A percentile compares a stretch with the other conserved stretches of the same genome.
phyloP scores from a whole-genome alignment of 23 tunicate species.

The Ciona savignyi region DNA sequence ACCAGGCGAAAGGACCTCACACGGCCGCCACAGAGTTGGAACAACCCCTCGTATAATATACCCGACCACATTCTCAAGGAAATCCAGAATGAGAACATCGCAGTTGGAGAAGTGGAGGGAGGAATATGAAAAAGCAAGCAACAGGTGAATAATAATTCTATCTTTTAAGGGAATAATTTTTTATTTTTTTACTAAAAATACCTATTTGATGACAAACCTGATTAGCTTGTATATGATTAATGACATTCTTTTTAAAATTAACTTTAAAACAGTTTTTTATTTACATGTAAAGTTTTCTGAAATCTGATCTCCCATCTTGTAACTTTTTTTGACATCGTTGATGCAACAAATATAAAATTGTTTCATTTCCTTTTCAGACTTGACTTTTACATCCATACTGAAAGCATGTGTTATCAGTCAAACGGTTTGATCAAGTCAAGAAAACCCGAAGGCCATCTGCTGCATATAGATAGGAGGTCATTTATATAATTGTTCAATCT shows the following conservation, averaged over 20 bases:
- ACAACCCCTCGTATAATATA: conserved; percentile 4
- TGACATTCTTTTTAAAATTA: no score
- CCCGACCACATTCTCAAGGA: conserved; percentile 19
- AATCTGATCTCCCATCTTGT: no score
- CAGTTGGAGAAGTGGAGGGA: conserved; percentile 12
- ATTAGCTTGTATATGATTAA: no score
- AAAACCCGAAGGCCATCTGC: conserved; percentile 3
- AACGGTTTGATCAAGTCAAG: conserved; percentile 18
- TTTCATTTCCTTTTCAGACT: conserved; percentile 4
- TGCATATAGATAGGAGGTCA: conserved; percentile 3
- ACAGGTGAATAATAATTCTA: conserved; percentile 4
- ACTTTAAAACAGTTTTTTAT: no score
- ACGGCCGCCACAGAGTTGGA: conserved; percentile 21
- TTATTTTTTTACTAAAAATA: no score
- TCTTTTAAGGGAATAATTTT: no score
- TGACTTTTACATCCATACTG: conserved; percentile 14
- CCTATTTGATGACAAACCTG: no score
- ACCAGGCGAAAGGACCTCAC: conserved; percentile 35
- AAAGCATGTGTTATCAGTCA: conserved; percentile 6
- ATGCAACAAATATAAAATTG: no score
- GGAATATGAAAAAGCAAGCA: conserved; percentile 26
- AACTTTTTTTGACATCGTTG: no score
- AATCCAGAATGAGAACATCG: conserved; percentile 27
- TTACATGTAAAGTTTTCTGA: no score
- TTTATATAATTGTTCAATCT: no score